A percentile compares a stretch with the other conserved stretches of the same genome.
Evolutionary conservation across 2,113 vertebrate species (phyloP).

Genomic region (Pelmatolapia mariae): DNA sequence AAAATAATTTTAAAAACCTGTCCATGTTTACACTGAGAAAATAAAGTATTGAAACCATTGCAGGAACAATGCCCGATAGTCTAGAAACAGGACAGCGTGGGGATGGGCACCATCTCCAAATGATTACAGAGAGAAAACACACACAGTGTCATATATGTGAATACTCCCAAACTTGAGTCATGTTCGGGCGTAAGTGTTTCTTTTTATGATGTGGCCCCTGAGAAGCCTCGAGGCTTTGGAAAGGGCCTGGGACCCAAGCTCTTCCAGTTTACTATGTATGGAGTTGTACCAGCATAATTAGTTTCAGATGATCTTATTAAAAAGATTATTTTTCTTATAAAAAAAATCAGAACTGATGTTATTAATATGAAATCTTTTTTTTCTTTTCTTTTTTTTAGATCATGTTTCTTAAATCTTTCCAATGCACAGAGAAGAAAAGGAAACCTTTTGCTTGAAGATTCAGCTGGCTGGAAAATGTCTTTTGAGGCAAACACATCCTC

Average conservation of each 20-base stretch:
- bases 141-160: not conserved
- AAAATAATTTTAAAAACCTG: not conserved
- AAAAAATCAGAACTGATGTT: not conserved
- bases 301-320: not conserved
- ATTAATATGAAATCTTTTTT: not conserved
- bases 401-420: not conserved
- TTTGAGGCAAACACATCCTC: not conserved
- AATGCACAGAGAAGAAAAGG: not conserved
- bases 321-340: not conserved
- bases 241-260: not conserved
- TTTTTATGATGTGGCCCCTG: slow-evolving; percentile 22
- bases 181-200: slow-evolving; percentile 14
- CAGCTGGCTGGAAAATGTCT: slow-evolving; percentile 2
- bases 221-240: not conserved
- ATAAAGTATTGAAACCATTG: not conserved
- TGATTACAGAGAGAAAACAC: not conserved
- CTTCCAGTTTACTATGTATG: not conserved
- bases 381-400: not conserved
- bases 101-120: not conserved
- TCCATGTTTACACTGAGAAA: not conserved
- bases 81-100: not conserved
- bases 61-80: not conserved
- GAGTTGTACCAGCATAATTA: slow-evolving; percentile 3
- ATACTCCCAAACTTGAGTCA: slow-evolving; percentile 38
- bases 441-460: not conserved